Evolutionary conservation across 1,140 invertebrate genomes (phyloP).

Genomic region (Diabrotica virgifera): DNA sequence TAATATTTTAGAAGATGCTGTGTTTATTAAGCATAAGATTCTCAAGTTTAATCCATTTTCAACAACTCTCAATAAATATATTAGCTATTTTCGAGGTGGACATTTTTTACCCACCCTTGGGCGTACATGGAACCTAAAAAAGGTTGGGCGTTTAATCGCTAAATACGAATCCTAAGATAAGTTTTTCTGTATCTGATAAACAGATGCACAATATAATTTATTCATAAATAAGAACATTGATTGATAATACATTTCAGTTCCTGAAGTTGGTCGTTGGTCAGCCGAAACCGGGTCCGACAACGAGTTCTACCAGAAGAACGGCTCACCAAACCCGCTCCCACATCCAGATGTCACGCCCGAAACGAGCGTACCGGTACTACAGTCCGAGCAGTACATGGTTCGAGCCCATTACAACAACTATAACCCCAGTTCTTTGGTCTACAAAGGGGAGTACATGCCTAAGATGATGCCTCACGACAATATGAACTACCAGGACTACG

Average conservation of each 20-base stretch:
- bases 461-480: constrained; percentile 58
- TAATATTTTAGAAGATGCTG: no score
- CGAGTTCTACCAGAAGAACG: constrained; percentile 63
- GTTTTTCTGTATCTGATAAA: no score
- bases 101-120: no score
- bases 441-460: constrained; percentile 47
- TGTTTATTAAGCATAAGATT: no score
- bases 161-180: no score
- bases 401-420: constrained; percentile 53
- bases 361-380: constrained; percentile 53
- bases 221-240: no score
- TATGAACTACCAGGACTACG: constrained; percentile 59
- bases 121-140: no score
- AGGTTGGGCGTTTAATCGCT: no score
- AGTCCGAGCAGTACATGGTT: constrained; percentile 51
- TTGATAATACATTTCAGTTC: constrained; percentile 39
- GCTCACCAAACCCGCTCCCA: constrained; percentile 69
- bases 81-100: no score
- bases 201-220: no score
- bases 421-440: constrained; percentile 51
- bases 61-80: no score
- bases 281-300: constrained; percentile 74
- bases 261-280: constrained; percentile 71
- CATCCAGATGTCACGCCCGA: constrained; percentile 68
- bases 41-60: no score